Evolutionary conservation across 2,113 vertebrate genomes (phyloP).

Genomic region (Sakesphorus luctuosus): DNA sequence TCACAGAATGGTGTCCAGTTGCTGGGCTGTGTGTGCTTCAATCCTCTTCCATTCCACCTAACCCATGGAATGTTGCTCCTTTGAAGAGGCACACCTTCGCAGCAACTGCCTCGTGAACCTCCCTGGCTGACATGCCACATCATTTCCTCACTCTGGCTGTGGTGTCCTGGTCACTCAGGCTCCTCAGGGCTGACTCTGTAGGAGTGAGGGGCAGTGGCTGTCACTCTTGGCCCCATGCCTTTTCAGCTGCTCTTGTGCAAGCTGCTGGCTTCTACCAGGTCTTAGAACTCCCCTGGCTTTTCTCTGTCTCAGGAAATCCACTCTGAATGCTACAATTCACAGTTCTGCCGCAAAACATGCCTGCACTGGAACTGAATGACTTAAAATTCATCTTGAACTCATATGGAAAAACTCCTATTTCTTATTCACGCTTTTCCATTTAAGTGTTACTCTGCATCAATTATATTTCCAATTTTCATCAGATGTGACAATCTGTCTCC

Average conservation of each 20-base stretch:
- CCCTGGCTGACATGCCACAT: neutral
- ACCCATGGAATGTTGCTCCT: accelerated
- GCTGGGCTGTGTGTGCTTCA: neutral
- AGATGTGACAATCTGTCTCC: neutral
- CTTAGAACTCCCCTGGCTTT: neutral
- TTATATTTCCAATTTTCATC: neutral
- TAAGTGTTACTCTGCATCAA: neutral
- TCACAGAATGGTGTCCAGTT: neutral
- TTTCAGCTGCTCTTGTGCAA: neutral
- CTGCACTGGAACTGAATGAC: neutral
- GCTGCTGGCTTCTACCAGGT: neutral
- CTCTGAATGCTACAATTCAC: neutral
- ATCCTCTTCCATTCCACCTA: neutral
- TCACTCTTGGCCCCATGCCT: neutral
- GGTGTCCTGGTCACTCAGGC: accelerated
- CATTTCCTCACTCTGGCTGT: neutral
- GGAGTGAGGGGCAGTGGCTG: neutral
- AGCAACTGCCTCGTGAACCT: neutral
- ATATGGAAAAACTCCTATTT: neutral
- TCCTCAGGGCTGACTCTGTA: neutral
- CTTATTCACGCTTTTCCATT: neutral
- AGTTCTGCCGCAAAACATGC: neutral
- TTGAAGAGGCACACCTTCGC: neutral
- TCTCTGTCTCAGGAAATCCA: neutral
- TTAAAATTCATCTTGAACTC: neutral